Conservation (phyloP, 1,140 invertebrate genomes). For the Hirudo medicinalis region DNA sequence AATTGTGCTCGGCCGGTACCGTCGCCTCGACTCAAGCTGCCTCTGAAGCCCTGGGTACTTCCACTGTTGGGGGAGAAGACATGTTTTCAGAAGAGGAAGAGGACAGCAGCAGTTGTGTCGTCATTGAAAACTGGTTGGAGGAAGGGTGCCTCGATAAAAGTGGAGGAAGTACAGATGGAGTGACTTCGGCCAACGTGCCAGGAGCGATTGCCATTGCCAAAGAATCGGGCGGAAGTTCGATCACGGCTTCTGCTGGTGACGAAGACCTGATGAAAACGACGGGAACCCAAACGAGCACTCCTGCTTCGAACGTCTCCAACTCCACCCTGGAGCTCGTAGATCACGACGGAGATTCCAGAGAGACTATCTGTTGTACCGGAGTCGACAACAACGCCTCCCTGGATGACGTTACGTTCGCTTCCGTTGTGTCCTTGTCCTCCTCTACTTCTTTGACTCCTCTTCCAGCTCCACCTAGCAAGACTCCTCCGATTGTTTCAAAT, state of each 20-base stretch:
- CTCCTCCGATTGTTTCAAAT: conserved; percentile 1
- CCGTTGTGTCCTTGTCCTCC: not conserved
- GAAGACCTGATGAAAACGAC: conserved; percentile 14
- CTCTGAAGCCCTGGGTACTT: too few species aligned
- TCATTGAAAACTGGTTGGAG: not conserved
- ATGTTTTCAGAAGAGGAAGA: conserved; percentile 12
- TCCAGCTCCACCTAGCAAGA: not conserved
- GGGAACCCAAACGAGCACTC: conserved; percentile 18
- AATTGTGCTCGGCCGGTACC: too few species aligned
- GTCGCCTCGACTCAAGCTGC: too few species aligned
- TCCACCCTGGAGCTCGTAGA: conserved; percentile 9
- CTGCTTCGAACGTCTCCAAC: conserved; percentile 13
- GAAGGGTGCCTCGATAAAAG: conserved; percentile 3
- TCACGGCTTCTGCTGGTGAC: not conserved
- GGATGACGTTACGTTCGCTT: not conserved
- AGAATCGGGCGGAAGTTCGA: not conserved
- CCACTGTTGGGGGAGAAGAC: not conserved
- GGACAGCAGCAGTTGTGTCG: not conserved
- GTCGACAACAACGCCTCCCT: not conserved
- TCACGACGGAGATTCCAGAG: conserved; percentile 1
- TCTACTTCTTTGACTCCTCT: not conserved
- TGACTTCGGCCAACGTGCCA: not conserved
- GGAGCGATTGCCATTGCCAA: not conserved
- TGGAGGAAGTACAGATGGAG: not conserved
- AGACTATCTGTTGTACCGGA: not conserved